Conservation (phyloP, 2,888 invertebrate genomes). For the Phytoseiulus persimilis region DNA sequence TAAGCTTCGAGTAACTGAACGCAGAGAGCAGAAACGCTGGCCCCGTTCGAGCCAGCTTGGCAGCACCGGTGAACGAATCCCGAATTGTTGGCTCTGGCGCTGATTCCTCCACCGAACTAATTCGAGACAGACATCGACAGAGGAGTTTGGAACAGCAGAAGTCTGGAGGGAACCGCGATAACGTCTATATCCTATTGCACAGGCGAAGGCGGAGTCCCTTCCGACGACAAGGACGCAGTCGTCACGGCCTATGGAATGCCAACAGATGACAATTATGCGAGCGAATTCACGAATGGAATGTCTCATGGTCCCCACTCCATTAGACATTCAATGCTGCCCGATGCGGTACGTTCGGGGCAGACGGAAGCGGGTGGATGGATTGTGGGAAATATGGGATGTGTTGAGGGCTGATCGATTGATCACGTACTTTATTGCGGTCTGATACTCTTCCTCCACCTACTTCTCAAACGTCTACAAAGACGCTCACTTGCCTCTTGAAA, state of each 20-base stretch:
- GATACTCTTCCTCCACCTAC: no score
- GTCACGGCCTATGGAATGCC: not conserved
- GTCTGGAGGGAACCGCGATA: not conserved
- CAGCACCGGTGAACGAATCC: not conserved
- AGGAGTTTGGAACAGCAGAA: not conserved
- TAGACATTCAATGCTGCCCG: no score
- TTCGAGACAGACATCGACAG: not conserved
- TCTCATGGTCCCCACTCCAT: no score
- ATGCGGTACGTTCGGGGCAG: no score
- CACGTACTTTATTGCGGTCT: no score
- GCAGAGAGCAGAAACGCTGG: not conserved
- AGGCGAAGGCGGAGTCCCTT: not conserved
- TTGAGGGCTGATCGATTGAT: no score
- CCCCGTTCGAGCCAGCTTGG: not conserved
- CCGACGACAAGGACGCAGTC: not conserved
- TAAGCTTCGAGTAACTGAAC: not conserved
- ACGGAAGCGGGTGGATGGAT: no score
- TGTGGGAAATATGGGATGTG: no score
- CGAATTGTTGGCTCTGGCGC: not conserved
- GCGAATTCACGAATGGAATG: no score
- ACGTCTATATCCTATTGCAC: not conserved
- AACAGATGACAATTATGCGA: no score
- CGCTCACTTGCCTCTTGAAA: no score
- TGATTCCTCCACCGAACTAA: not conserved
- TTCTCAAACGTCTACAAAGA: no score